Conservation (phyloP, 2,113 vertebrate genomes). For the Oryctolagus cuniculus region mOryCun1.1 NC_091442.1:101473501-101474000, state of each 20-base stretch:
- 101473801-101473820: not conserved
- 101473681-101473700: not conserved
- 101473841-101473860: too few species aligned
- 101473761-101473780: slow-evolving; percentile 21
- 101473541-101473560: too few species aligned
- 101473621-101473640: slow-evolving; percentile 5
- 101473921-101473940: too few species aligned
- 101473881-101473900: too few species aligned
- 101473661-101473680: not conserved
- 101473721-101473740: not conserved
- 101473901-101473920: too few species aligned
- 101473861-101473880: too few species aligned
- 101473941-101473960: too few species aligned
- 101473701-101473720: slow-evolving; percentile 27
- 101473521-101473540: too few species aligned
- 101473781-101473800: slow-evolving; percentile 44
- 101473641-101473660: not conserved
- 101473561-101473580: not conserved
- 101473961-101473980: too few species aligned
- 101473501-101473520: too few species aligned
- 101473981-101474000: too few species aligned
- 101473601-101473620: slow-evolving; percentile 28
- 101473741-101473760: not conserved
- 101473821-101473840: not conserved
- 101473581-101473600: not conserved